phyloP scores from a whole-genome alignment of 2,797 vertebrate genomes.

The Mus caroli region DNA sequence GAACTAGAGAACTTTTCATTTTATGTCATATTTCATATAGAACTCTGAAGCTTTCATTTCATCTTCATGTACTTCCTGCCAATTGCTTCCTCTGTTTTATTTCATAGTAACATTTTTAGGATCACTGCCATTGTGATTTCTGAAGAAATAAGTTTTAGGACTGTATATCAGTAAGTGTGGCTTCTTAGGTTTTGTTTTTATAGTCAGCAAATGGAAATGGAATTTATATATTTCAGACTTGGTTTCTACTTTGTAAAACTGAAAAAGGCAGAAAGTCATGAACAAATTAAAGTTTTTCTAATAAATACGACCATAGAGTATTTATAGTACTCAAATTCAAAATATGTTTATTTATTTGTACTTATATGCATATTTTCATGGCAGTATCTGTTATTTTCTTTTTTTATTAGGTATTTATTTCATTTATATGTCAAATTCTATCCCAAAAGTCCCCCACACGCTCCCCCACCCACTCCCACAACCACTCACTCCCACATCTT shows the following conservation, averaged over 20 bases:
- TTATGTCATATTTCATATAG: constrained; percentile 68
- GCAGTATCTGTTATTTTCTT: not conserved
- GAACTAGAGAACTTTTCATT: constrained; percentile 59
- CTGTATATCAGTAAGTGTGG: not conserved
- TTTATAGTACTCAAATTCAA: not conserved
- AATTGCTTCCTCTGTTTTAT: constrained; percentile 68
- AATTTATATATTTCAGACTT: constrained; percentile 14
- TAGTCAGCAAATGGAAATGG: constrained; percentile 41
- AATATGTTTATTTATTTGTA: not conserved
- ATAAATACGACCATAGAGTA: not conserved
- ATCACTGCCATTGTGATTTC: constrained; percentile 60
- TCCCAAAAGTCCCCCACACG: too few relatives aligned
- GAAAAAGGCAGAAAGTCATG: not conserved
- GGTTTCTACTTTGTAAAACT: not conserved
- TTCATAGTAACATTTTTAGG: constrained; percentile 73
- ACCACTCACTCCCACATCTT: too few relatives aligned
- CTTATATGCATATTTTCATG: not conserved
- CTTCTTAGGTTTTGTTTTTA: constrained; percentile 53
- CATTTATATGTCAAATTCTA: too few relatives aligned
- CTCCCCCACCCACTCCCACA: too few relatives aligned
- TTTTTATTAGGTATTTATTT: too few relatives aligned
- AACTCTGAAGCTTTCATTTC: constrained; percentile 72
- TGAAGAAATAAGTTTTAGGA: constrained; percentile 46
- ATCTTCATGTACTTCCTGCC: constrained; percentile 65
- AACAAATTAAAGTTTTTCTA: not conserved